A percentile compares a stretch with the other conserved stretches of the same genome.
phyloP scores from a whole-genome alignment of 2,888 invertebrate species.

The Orthosia gracilis region DNA sequence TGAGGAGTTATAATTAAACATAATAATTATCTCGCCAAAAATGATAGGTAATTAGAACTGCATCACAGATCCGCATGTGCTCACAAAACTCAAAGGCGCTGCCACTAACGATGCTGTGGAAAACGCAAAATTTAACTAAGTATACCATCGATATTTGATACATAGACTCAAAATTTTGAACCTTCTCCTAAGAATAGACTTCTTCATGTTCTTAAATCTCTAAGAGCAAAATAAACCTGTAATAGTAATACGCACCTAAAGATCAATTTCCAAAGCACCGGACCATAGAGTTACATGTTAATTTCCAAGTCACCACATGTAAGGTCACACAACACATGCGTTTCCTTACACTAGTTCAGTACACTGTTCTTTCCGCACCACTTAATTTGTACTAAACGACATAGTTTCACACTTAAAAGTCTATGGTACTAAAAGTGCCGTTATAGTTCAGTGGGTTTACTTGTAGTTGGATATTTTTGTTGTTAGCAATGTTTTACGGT shows the following conservation, averaged over 20 bases:
- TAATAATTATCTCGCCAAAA: no score
- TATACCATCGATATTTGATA: no score
- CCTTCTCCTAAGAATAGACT: no score
- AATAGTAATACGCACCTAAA: neutral
- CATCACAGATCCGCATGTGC: no score
- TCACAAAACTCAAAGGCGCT: no score
- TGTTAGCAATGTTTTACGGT: neutral
- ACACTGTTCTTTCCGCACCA: constrained; percentile 54
- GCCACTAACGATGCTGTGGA: no score
- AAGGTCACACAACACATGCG: constrained; percentile 28
- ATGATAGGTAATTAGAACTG: no score
- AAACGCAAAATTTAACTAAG: no score
- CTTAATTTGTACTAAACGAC: constrained; percentile 49
- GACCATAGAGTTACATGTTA: constrained; percentile 11
- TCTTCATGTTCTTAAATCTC: no score
- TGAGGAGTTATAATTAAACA: no score
- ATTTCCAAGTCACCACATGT: constrained; percentile 40
- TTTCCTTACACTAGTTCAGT: constrained; percentile 26
- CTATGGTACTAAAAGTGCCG: constrained; percentile 31
- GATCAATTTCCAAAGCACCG: neutral
- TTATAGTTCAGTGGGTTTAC: constrained; percentile 1
- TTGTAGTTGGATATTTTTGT: neutral
- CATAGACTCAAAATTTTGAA: no score
- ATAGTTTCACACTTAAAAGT: constrained; percentile 59
- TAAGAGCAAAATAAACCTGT: no score